These are phyloP conservation scores for Drosophila hawaiiensis DNA, from an alignment of 2,888 invertebrate species.

Conservation along the genomic window DNA sequence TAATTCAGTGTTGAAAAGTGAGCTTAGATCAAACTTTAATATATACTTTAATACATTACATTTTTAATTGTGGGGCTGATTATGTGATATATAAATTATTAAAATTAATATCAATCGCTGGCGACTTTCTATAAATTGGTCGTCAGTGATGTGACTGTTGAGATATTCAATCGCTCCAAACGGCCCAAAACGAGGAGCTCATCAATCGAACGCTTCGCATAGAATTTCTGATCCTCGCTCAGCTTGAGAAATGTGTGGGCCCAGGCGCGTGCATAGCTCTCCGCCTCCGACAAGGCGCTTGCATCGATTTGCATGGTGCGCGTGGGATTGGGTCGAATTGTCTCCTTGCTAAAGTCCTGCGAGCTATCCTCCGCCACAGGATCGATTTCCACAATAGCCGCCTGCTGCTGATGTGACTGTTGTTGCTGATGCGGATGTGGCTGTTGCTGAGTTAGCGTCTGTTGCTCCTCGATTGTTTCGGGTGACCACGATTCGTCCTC, in stretches of 20 bases:
- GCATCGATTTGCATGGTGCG: constrained; percentile 45
- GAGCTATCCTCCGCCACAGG: constrained; percentile 25
- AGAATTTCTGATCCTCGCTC: constrained; percentile 70
- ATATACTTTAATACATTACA: neutral
- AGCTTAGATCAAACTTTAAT: constrained; percentile 1
- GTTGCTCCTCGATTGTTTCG: constrained; percentile 32
- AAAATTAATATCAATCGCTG: constrained; percentile 2
- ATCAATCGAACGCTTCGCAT: constrained; percentile 71
- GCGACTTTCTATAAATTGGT: constrained; percentile 55
- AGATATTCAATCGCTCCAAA: constrained; percentile 59
- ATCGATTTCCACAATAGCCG: constrained; percentile 50
- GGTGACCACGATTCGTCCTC: constrained; percentile 57
- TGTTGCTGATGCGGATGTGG: neutral
- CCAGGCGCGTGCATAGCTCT: constrained; percentile 68
- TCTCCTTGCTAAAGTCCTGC: constrained; percentile 33
- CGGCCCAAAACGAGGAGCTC: constrained; percentile 66
- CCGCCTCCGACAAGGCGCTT: constrained; percentile 64
- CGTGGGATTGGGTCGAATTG: constrained; percentile 27
- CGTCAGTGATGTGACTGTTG: constrained; percentile 67
- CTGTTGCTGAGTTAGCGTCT: neutral
- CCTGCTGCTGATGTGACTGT: neutral
- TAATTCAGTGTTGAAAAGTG: neutral
- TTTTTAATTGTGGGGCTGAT: neutral
- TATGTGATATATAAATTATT: constrained; percentile 4
- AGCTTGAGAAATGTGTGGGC: constrained; percentile 70